Conservation (phyloP, 2,888 invertebrate genomes). For the Ophion costatus region DNA sequence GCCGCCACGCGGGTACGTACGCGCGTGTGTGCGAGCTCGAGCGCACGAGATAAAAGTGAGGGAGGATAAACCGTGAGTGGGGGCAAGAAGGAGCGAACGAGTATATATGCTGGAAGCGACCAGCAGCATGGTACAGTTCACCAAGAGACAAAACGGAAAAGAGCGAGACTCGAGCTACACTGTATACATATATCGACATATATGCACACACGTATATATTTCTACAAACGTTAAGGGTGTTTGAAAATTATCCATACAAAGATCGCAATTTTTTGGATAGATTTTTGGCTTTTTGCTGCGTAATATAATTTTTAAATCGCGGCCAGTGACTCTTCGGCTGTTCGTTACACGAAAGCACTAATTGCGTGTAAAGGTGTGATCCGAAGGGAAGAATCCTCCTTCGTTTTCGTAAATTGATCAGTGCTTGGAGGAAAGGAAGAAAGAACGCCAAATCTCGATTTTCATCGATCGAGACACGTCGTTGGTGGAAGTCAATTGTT, state of each 20-base stretch:
- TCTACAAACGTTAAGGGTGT: not conserved
- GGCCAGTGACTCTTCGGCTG: slow-evolving; percentile 10
- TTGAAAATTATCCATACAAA: not conserved
- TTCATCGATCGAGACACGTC: slow-evolving; percentile 12
- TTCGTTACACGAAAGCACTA: not conserved
- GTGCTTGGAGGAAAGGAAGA: slow-evolving; percentile 1
- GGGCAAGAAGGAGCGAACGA: slow-evolving; percentile 69
- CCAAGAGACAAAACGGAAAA: slow-evolving; percentile 79
- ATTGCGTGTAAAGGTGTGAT: not conserved
- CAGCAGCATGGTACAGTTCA: slow-evolving; percentile 81
- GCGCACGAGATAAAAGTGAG: slow-evolving; percentile 77
- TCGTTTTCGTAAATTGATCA: slow-evolving; percentile 15
- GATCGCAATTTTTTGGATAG: not conserved
- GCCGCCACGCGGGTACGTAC: slow-evolving; percentile 45
- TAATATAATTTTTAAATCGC: not conserved
- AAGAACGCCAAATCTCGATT: not conserved
- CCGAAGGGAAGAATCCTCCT: not conserved
- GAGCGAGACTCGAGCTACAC: slow-evolving; percentile 55
- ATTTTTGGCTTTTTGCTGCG: not conserved
- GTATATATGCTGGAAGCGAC: slow-evolving; percentile 81
- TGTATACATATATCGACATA: slow-evolving; percentile 9
- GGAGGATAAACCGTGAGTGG: slow-evolving; percentile 75
- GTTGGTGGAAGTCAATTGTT: slow-evolving; percentile 5
- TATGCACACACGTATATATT: slow-evolving; percentile 5
- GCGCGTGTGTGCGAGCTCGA: slow-evolving; percentile 50